phyloP scores from a whole-genome alignment of 2,113 vertebrate genomes.

The Microtus montanus region DNA sequence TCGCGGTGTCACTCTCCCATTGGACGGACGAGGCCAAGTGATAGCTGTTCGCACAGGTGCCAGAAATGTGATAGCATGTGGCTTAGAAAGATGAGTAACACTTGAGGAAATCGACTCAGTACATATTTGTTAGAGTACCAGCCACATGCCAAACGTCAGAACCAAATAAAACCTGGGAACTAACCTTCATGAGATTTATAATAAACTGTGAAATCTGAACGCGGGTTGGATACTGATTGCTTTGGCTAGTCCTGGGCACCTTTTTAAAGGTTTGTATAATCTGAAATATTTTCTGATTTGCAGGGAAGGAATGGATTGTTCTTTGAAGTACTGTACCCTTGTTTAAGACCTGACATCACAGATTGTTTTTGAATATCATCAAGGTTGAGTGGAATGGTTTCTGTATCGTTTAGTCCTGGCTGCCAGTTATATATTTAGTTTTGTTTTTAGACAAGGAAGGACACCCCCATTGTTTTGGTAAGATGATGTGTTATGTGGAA shows the following conservation, averaged over 20 bases:
- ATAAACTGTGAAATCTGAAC: background rate
- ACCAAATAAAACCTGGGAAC: background rate
- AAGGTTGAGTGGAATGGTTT: slow-evolving; percentile 14
- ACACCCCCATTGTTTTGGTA: background rate
- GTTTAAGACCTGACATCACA: slow-evolving; percentile 35
- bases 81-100: background rate
- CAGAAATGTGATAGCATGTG: background rate
- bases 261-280: slow-evolving; percentile 42
- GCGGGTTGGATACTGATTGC: background rate
- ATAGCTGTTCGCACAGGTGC: background rate
- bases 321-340: slow-evolving; percentile 34
- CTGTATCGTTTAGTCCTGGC: slow-evolving; percentile 15
- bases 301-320: background rate
- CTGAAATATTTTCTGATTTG: slow-evolving; percentile 42
- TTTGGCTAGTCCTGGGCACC: background rate
- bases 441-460: background rate
- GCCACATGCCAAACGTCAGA: background rate
- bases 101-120: background rate
- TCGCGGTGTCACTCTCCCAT: background rate
- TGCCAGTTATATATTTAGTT: background rate
- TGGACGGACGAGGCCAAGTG: background rate
- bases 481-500: background rate
- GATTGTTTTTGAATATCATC: background rate
- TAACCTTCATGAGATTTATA: background rate
- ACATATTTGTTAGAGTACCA: background rate